A percentile compares a stretch with the other conserved stretches of the same genome.
Conservation (phyloP, 92 coral and sea anemone species). For the Epizoanthus illoricatus region DNA sequence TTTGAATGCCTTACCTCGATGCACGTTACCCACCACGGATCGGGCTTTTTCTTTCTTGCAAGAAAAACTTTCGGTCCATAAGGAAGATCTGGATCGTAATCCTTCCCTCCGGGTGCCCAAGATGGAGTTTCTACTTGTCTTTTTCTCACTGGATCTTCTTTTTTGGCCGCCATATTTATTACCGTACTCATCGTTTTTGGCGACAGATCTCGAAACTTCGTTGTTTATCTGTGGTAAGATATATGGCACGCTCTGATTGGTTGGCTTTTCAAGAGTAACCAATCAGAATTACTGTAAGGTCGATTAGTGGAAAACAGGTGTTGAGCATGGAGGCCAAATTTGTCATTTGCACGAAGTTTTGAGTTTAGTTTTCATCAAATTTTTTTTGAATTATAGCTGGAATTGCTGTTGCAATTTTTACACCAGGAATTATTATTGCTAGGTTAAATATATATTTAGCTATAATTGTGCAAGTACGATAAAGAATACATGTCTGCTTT, state of each 20-base stretch:
- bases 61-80: conserved; percentile 93
- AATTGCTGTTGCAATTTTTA: too few relatives aligned
- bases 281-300: conserved; percentile 48
- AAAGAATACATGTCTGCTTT: too few relatives aligned
- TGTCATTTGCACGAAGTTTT: too few relatives aligned
- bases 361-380: too few relatives aligned
- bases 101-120: conserved; percentile 92
- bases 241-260: conserved; percentile 52
- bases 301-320: conserved; percentile 39
- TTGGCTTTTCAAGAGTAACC: conserved; percentile 1
- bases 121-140: conserved; percentile 76
- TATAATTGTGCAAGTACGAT: too few relatives aligned
- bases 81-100: conserved; percentile 92
- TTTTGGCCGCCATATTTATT: conserved; percentile 70
- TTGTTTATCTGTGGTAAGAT: conserved; percentile 1
- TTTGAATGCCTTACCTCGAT: conserved; percentile 75
- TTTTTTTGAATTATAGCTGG: too few relatives aligned
- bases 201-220: conserved; percentile 2
- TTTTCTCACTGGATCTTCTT: conserved; percentile 72
- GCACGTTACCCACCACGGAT: conserved; percentile 97
- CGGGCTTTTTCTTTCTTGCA: conserved; percentile 91
- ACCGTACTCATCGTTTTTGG: conserved; percentile 60
- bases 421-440: too few relatives aligned
- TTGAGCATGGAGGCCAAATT: background rate
- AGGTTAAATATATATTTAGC: too few relatives aligned